Evolutionary conservation across 2,113 vertebrate genomes (phyloP), one percentile per base, ranked within the genome.

Genomic region (Notothenia rossii): DNA sequence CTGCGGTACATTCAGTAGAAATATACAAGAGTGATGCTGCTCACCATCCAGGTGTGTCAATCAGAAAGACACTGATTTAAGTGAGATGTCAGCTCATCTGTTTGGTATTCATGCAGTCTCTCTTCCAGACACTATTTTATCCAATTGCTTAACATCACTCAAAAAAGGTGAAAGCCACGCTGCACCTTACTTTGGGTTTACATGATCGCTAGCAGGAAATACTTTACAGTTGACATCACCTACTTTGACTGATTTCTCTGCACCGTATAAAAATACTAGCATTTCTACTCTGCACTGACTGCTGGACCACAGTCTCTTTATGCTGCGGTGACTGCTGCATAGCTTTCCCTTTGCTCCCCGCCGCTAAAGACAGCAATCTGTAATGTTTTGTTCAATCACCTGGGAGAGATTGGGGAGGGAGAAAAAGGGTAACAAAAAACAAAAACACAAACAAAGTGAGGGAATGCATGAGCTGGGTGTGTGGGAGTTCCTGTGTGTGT

Each of bases 381-480:
- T 87, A 86, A 84, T 88, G 73, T 77, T 79, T 90, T 86, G 83
- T 91, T 84, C 86, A 88, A 86, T 92, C 87, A 88, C 74, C 71
- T 46, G 58, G 72, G 70, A 90, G 76, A 72, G 74, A 83, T 69
- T 49, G 59, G 40, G 40, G 48, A 58, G 74, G 59, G 63, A 50
- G 59, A 14, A 10, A 15, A 13, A 10, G 25, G 36, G 7, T 58
- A 68, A 54, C 79, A 80, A 75, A 67, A 74, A 77, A 76, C 29
- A 78, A 67, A 74, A 77, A 76, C 29, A 78, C 71, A 67, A 78
- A 87, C 64, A 84, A 74, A 87, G 80, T 8, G 0, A 68, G 53
- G 18, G 22, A 71, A 79, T 69, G 77, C 67, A 67, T 83, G 66
- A 77, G 78, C 58, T 60, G 55, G 51, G 33, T 72, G 68, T 70